A percentile compares a stretch with the other conserved stretches of the same genome.
Conservation (phyloP, 2,113 vertebrate genomes). For the Aix galericulata region DNA sequence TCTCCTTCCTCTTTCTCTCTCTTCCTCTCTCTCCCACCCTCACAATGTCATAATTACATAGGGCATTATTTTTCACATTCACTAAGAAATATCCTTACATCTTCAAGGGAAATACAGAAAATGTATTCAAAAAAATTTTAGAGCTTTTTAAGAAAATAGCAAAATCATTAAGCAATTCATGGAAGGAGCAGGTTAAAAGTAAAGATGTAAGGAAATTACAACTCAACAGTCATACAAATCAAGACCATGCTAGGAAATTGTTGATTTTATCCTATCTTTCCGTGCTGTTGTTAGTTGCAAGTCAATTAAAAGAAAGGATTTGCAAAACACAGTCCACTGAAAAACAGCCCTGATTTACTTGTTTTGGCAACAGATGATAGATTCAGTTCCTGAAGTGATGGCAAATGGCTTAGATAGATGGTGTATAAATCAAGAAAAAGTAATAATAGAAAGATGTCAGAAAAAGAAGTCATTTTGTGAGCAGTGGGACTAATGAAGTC, state of each 20-base stretch:
- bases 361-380: slow-evolving; percentile 24
- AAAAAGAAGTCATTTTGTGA: slow-evolving; percentile 12
- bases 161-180: slow-evolving; percentile 53
- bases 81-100: slow-evolving; percentile 25
- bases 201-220: slow-evolving; percentile 35
- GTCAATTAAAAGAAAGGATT: slow-evolving; percentile 57
- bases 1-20: neutral
- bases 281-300: slow-evolving; percentile 35
- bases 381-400: neutral
- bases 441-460: neutral
- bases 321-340: slow-evolving; percentile 44
- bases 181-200: slow-evolving; percentile 21
- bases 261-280: slow-evolving; percentile 53
- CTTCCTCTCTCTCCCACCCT: neutral
- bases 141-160: slow-evolving; percentile 38
- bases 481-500: neutral
- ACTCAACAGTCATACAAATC: neutral
- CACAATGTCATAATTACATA: neutral
- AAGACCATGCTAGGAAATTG: neutral
- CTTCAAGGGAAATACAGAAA: neutral
- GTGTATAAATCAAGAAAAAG: slow-evolving; percentile 22
- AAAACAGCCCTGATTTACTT: slow-evolving; percentile 38
- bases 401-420: neutral
- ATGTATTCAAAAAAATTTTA: slow-evolving; percentile 14
- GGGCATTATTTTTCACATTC: neutral